Conservation (phyloP, 92 coral and sea anemone genomes). For the Zoanthus gigantus region DNA sequence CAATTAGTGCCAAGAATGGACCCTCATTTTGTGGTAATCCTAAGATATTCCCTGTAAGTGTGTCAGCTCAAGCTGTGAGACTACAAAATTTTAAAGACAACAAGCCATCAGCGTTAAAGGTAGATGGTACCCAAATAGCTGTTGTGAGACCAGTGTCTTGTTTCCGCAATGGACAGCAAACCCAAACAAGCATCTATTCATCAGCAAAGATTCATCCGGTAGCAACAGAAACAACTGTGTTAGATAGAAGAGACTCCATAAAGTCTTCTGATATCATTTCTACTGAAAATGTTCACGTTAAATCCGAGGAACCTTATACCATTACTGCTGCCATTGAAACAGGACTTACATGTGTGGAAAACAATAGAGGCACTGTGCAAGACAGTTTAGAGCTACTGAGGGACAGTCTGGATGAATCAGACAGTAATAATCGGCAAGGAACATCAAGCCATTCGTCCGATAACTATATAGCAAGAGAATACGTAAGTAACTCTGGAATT, state of each 20-base stretch:
- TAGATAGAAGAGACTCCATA: not conserved
- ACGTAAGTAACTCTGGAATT: not conserved
- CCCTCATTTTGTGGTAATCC: not conserved
- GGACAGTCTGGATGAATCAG: conserved; percentile 74
- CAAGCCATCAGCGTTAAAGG: not conserved
- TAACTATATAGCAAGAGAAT: not conserved
- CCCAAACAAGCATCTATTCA: not conserved
- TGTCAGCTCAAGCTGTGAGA: not conserved
- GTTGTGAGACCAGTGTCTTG: not conserved
- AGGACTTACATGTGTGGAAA: not conserved
- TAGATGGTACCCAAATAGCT: not conserved
- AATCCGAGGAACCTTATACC: conserved; percentile 11
- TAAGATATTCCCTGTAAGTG: not conserved
- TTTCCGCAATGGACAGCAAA: not conserved
- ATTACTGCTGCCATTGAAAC: not conserved
- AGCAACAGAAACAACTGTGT: not conserved
- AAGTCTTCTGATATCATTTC: not conserved
- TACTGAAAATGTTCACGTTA: not conserved
- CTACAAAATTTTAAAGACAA: not conserved
- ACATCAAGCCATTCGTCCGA: not conserved
- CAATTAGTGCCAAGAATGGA: conserved; percentile 10
- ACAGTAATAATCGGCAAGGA: not conserved
- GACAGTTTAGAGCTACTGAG: conserved; percentile 73
- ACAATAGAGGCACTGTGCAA: conserved; percentile 14
- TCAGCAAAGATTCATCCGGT: not conserved